phyloP scores from a whole-genome alignment of 1,140 invertebrate species.

The Nylanderia fulva region DNA sequence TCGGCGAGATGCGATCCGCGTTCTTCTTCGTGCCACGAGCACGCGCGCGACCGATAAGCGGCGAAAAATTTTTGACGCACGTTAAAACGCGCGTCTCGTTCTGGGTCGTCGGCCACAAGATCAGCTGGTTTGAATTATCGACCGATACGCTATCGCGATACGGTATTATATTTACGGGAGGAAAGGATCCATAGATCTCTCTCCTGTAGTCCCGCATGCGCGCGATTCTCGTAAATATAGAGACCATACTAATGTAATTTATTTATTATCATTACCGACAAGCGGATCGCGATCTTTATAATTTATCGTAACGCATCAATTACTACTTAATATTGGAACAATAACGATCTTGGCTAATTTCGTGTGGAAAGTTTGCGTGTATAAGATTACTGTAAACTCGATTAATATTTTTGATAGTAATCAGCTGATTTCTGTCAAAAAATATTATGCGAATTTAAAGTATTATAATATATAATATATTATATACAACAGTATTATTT shows the following conservation, averaged over 20 bases:
- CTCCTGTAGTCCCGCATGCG: conserved; percentile 40
- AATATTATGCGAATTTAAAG: too few relatives aligned
- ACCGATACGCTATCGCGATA: conserved; percentile 55
- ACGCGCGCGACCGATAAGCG: conserved; percentile 55
- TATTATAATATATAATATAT: too few relatives aligned
- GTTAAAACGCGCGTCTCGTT: conserved; percentile 68
- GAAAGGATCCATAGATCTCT: conserved; percentile 56
- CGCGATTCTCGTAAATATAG: conserved; percentile 41
- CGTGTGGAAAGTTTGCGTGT: background rate
- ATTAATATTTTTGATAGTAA: too few relatives aligned
- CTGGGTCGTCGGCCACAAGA: conserved; percentile 65
- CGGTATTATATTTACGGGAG: conserved; percentile 14
- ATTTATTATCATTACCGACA: conserved; percentile 61
- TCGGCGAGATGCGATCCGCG: conserved; percentile 34
- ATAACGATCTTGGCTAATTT: background rate
- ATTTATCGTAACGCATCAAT: conserved; percentile 57
- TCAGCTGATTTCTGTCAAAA: too few relatives aligned
- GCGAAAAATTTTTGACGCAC: conserved; percentile 65
- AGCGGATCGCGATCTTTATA: conserved; percentile 19
- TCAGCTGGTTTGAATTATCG: conserved; percentile 56
- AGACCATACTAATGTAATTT: conserved; percentile 37
- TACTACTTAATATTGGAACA: conserved; percentile 21
- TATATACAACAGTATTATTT: too few relatives aligned
- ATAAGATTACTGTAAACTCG: too few relatives aligned
- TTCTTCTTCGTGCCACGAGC: conserved; percentile 52